Evolutionary conservation across 1,140 invertebrate genomes (phyloP).

Genomic region (Eumaeus atala): DNA sequence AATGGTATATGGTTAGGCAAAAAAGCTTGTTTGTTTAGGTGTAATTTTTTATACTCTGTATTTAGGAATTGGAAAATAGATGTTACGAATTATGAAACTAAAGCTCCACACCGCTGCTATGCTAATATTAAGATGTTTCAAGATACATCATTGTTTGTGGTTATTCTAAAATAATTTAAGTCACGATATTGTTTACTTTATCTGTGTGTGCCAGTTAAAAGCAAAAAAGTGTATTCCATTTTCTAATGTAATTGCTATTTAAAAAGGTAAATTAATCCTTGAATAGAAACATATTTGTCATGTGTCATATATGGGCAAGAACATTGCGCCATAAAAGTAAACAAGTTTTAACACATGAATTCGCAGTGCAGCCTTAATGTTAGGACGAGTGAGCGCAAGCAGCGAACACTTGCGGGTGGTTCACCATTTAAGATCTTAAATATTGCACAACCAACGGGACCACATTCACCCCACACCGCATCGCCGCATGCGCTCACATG

Average conservation of each 20-base stretch:
- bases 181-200: constrained; percentile 2
- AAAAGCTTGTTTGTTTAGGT: no score
- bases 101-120: no score
- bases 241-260: constrained; percentile 23
- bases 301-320: constrained; percentile 41
- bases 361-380: constrained; percentile 42
- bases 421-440: constrained; percentile 41
- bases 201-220: constrained; percentile 1
- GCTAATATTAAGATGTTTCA: no score
- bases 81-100: no score
- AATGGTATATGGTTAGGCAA: neutral
- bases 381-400: constrained; percentile 43
- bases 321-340: constrained; percentile 59
- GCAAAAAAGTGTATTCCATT: constrained; percentile 4
- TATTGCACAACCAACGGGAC: constrained; percentile 30
- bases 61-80: no score
- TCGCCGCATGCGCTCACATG: constrained; percentile 10
- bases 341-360: constrained; percentile 58
- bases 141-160: no score
- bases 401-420: constrained; percentile 38
- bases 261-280: constrained; percentile 47
- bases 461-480: neutral
- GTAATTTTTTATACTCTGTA: no score
- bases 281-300: constrained; percentile 52
- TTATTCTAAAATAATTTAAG: no score